These are phyloP conservation scores for Colaptes auratus DNA, from an alignment of 2,113 vertebrate species.

Conservation along the genomic window DNA sequence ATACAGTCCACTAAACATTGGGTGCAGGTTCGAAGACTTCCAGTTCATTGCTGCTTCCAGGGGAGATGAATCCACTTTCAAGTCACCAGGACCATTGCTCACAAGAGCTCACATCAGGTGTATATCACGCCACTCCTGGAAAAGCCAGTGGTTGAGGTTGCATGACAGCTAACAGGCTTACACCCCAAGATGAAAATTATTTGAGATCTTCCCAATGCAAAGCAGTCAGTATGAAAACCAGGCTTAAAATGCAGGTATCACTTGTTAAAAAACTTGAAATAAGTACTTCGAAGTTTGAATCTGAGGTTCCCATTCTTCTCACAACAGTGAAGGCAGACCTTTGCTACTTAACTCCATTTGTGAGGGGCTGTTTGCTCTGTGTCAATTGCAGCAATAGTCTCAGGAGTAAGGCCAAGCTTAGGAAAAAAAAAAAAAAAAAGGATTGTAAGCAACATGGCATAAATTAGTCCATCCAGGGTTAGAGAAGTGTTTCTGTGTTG, in stretches of 20 bases:
- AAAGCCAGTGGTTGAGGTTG: background rate
- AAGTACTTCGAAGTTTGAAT: background rate
- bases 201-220: background rate
- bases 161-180: background rate
- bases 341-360: background rate
- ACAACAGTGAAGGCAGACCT: background rate
- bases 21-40: background rate
- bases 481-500: background rate
- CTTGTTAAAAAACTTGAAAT: background rate
- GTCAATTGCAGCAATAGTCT: background rate
- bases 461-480: background rate
- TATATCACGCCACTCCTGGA: accelerated
- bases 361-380: background rate
- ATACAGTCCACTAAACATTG: background rate
- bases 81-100: background rate
- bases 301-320: background rate
- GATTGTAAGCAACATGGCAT: background rate
- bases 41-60: background rate
- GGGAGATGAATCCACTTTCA: background rate
- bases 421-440: background rate
- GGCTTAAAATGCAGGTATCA: background rate
- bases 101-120: background rate
- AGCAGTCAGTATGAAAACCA: background rate
- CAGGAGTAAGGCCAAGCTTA: background rate
- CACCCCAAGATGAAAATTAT: background rate